Base-by-base conservation (phyloP, 2,113 vertebrate species). In the Perognathus longimembris region DNA sequence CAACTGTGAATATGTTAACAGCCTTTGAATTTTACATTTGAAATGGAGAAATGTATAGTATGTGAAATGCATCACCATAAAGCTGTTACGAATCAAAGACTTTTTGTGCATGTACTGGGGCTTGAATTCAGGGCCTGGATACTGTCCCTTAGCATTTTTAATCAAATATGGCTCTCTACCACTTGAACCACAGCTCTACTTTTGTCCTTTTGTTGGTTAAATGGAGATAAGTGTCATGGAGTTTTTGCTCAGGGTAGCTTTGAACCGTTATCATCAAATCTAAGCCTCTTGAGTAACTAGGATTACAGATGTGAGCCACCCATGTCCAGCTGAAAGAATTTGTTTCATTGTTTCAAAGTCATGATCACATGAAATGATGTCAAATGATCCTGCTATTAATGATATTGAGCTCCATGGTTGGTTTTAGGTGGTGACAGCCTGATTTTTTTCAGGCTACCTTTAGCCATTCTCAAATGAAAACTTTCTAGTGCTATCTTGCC, bases 1-100 rank as follows among this genome's bases (percentile, higher is more conserved):
- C 64, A 78, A 79, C 88, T 69, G 22, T 59, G 75, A 77, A 64
- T 85, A 64, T 26, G 40, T 8, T 83, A 70, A 79, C 61, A 90
- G 77, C 15, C 91, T 40, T 6, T 34, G 74, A 84, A 73, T 76
- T 83, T 76, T 66, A 79, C 3, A 76, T 30, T 80, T 90, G 34
- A 42, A 42, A 38, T 86, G n/a, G 40, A 21, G 36, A 54, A 70
- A 66, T 42, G 5, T 61, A 71, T 32, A 54, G 42, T 32, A 26
- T 40, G 7, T 34, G 34, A 84, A 45, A 61, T 59, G 21, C 61
- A 67, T 83, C 40, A 22, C 32, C 83, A 26, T 28, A 73, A 63
- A 76, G 18, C 30, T 32, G 26, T 59, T 86, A 40, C 42, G 59
- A 76, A 17, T 59, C 50, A 22, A 22, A 54, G 57, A 76, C 42